Conservation (phyloP, 2,888 invertebrate species). For the Heliothis peltigera region DNA sequence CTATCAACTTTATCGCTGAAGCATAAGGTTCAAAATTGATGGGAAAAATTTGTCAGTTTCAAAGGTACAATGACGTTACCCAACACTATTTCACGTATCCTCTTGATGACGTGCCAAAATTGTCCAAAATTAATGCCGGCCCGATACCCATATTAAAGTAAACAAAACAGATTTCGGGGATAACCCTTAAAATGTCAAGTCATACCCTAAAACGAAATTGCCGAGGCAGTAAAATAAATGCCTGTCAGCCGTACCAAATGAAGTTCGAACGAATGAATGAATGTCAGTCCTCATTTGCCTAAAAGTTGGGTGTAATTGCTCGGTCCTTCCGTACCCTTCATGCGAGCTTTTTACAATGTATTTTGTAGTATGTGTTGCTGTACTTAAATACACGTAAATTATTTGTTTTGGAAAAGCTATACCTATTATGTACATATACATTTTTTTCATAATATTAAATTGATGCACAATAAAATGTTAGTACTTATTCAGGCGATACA, state of each 20-base stretch:
- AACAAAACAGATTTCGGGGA: slow-evolving; percentile 53
- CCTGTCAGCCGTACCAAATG: slow-evolving; percentile 64
- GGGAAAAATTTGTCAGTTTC: too few relatives aligned
- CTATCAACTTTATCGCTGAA: too few relatives aligned
- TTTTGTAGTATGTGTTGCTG: slow-evolving; percentile 2
- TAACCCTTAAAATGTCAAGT: slow-evolving; percentile 55
- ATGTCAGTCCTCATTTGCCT: slow-evolving; percentile 56
- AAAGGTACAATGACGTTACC: neutral
- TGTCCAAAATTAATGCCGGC: slow-evolving; percentile 36
- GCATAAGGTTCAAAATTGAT: too few relatives aligned
- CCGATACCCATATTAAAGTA: slow-evolving; percentile 43
- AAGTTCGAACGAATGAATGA: slow-evolving; percentile 70
- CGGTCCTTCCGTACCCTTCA: slow-evolving; percentile 39
- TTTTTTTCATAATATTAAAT: too few relatives aligned
- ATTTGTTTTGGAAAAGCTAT: neutral
- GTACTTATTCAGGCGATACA: too few relatives aligned
- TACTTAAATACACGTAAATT: neutral
- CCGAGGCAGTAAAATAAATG: slow-evolving; percentile 52
- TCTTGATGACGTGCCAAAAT: slow-evolving; percentile 29
- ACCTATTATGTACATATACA: neutral
- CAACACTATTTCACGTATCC: slow-evolving; percentile 38
- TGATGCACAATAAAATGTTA: too few relatives aligned
- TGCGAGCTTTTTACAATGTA: slow-evolving; percentile 48
- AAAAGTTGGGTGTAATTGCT: slow-evolving; percentile 59
- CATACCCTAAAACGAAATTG: slow-evolving; percentile 47